Base-by-base conservation (phyloP, 2,888 invertebrate genomes). In the Yponomeuta cagnagella region DNA sequence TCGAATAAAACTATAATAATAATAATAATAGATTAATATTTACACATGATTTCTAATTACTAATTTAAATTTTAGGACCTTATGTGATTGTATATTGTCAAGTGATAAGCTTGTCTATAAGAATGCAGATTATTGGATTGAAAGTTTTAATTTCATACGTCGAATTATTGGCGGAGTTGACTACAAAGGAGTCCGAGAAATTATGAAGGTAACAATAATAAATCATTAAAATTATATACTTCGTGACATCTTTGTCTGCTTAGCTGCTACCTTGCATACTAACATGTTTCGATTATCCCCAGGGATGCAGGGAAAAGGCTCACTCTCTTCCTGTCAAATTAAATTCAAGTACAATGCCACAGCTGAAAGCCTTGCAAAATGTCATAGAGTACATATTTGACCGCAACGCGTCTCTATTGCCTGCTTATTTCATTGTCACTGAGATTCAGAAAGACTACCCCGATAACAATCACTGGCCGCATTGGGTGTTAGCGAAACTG, bases 381-480 rank as follows among this genome's bases (percentile, higher is more conserved):
- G 95, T 98, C 0, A 95, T 98, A 73, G 95, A 96, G 75, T 96
- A 96, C 79, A 98, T 99, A 79, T 97, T 98, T 90, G 97, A 99
- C 84, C 93, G 98, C 63, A 96, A 98, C 86, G 96, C 97, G 33
- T 98, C 98, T 79, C 92, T 99, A 63, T 88, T 99, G 72, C 99
- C 99, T 0, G 97, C 97, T 8, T 99, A 99, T 87, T 97, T 99
- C 78, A 96, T 99, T 74, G 97, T 98, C 0, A 98, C 98, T 82
- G 98, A 99, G 92, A 96, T 99, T 75, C 96, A 97, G 79, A 98
- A 98, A 83, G 95, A 95, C 68, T 96, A 96, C 85, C 95, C 96
- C 1, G 96, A 97, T 75, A 95, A 95, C 76, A 94, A 94, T 79
- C 94, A 94, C 74, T 97, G 96, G 95, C 97, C 98, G 68, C 98